Percentiles rank a stretch among this genome's conserved stretches.
These are phyloP conservation scores for Cheilosia vulpina DNA, from an alignment of 2,888 invertebrate genomes.

Conservation along the genomic window DNA sequence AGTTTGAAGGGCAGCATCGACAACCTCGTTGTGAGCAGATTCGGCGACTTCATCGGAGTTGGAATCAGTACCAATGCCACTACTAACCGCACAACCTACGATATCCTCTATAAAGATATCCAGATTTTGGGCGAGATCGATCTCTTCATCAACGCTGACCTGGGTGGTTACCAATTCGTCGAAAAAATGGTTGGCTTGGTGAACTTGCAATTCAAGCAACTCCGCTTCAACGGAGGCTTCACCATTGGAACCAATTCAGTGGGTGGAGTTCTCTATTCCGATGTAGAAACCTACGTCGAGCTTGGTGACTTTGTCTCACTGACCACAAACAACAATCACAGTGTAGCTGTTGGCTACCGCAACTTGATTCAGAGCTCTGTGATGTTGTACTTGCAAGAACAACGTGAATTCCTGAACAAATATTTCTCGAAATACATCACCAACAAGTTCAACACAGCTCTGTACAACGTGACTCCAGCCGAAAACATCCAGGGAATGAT, in stretches of 20 bases:
- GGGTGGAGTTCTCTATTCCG: slow-evolving; percentile 75
- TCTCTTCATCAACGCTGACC: slow-evolving; percentile 21
- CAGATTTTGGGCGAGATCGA: slow-evolving; percentile 75
- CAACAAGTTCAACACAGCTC: background rate
- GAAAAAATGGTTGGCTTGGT: slow-evolving; percentile 19
- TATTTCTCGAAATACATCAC: slow-evolving; percentile 16
- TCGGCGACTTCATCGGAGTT: slow-evolving; percentile 76
- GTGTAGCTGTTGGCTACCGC: slow-evolving; percentile 76
- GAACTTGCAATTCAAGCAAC: slow-evolving; percentile 19
- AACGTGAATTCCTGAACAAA: slow-evolving; percentile 2
- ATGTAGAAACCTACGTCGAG: slow-evolving; percentile 76
- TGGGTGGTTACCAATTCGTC: slow-evolving; percentile 34
- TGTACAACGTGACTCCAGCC: slow-evolving; percentile 19
- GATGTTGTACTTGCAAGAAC: slow-evolving; percentile 33
- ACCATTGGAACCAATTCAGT: slow-evolving; percentile 15
- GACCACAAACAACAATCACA: slow-evolving; percentile 77
- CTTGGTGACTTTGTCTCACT: slow-evolving; percentile 75
- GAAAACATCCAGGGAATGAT: slow-evolving; percentile 7
- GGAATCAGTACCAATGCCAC: slow-evolving; percentile 67
- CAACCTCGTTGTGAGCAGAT: slow-evolving; percentile 76
- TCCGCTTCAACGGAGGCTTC: slow-evolving; percentile 25
- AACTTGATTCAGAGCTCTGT: slow-evolving; percentile 53
- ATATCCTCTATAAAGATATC: slow-evolving; percentile 76
- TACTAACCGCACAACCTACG: slow-evolving; percentile 75
- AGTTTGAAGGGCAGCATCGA: slow-evolving; percentile 76